Evolutionary conservation across 2,888 invertebrate species (phyloP).

Genomic region (Drosophila colorata): DNA sequence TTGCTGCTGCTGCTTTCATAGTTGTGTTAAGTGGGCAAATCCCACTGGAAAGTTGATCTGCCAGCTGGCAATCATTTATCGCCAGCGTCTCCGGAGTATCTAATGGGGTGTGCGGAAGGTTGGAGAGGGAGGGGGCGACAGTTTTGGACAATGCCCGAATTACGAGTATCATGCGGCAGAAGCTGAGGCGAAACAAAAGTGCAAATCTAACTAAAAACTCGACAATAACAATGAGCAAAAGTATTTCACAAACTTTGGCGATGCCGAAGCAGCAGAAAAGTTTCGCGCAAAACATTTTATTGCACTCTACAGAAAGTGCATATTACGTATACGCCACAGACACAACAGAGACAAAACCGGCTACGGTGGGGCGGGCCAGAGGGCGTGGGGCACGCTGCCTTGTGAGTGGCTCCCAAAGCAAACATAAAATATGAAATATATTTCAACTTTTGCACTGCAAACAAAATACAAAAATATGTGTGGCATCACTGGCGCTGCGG

Average conservation of each 20-base stretch:
- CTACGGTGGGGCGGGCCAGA: neutral
- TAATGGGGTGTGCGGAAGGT: slow-evolving; percentile 60
- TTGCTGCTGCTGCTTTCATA: slow-evolving; percentile 4
- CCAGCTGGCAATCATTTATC: slow-evolving; percentile 61
- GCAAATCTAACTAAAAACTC: slow-evolving; percentile 75
- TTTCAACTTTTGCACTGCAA: slow-evolving; percentile 68
- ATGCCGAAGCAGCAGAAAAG: slow-evolving; percentile 60
- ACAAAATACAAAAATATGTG: slow-evolving; percentile 61
- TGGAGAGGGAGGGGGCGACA: slow-evolving; percentile 40
- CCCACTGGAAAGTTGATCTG: slow-evolving; percentile 47
- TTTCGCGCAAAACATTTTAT: slow-evolving; percentile 77
- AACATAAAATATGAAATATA: slow-evolving; percentile 83
- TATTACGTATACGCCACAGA: slow-evolving; percentile 63
- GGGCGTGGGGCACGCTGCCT: neutral
- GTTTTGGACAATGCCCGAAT: slow-evolving; percentile 51
- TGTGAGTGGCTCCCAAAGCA: slow-evolving; percentile 68
- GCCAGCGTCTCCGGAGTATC: slow-evolving; percentile 44
- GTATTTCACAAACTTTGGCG: slow-evolving; percentile 62
- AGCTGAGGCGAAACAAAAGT: slow-evolving; percentile 59
- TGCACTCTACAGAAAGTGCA: slow-evolving; percentile 72
- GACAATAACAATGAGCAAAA: slow-evolving; percentile 61
- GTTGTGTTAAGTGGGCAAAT: slow-evolving; percentile 24
- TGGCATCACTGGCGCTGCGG: slow-evolving; percentile 50
- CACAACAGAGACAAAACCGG: slow-evolving; percentile 27
- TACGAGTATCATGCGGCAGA: slow-evolving; percentile 39